phyloP scores from a whole-genome alignment of 2,113 vertebrate species.

The Regulus satrapa region DNA sequence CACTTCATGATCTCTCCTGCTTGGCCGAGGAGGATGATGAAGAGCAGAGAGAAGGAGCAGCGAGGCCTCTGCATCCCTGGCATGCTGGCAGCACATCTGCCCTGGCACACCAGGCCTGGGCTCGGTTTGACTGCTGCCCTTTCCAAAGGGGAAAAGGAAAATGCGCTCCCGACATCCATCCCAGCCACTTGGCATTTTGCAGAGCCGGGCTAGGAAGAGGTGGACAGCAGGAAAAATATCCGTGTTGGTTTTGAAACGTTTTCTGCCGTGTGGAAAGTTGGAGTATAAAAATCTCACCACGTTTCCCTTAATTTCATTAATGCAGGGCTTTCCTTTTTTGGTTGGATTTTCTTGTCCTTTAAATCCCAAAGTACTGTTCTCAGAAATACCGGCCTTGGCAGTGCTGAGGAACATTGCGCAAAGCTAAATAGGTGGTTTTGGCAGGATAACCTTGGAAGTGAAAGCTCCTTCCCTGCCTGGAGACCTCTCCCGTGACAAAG shows the following conservation, averaged over 20 bases:
- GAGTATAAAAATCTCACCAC: not conserved
- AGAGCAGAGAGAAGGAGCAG: not conserved
- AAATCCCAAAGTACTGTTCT: not conserved
- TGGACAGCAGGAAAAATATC: not conserved
- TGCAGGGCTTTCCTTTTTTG: not conserved
- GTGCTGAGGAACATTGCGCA: not conserved
- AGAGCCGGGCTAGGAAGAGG: not conserved
- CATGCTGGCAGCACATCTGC: not conserved
- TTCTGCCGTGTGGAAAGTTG: not conserved
- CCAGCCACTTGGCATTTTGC: not conserved
- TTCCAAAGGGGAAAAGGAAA: not conserved
- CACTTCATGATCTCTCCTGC: not conserved
- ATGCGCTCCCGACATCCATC: fast-evolving
- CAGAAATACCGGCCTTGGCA: not conserved
- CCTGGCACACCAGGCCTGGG: not conserved
- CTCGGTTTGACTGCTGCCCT: not conserved
- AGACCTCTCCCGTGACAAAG: not conserved
- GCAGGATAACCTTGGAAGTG: not conserved
- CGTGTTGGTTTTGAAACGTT: not conserved
- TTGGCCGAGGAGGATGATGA: not conserved
- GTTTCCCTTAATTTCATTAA: not conserved
- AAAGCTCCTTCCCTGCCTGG: not conserved
- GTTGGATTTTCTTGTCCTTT: not conserved
- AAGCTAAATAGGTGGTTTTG: not conserved
- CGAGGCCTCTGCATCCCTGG: fast-evolving